Base-by-base conservation (phyloP, 1,140 invertebrate species). In the Spodoptera litura region DNA sequence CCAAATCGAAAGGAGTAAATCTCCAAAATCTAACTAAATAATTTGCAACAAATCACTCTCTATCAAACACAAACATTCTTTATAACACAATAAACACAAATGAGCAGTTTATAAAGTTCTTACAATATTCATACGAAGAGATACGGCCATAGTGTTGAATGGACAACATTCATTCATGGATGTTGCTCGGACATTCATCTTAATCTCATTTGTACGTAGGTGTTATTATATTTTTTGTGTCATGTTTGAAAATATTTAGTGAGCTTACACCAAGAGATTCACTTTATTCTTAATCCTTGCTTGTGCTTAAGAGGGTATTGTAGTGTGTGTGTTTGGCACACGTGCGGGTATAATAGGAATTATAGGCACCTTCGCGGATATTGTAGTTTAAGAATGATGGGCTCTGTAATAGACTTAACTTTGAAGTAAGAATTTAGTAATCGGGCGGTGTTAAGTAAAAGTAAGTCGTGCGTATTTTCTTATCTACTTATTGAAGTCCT, bases 61-160 rank as follows among this genome's bases (percentile, higher is more conserved):
- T 25, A 56, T 15, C 15, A 10, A 56, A 56, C 9, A 20, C 9
- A 15, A 44, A 64, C 3, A 31, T 31, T 31, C 58, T 61, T 6
- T 20, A 20, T 20, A 20, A 38, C 8, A n/a, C 6, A n/a, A 38
- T n/a, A 6, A 44, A 44, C 8, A 6, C 38, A 66, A 66, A 15
- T 66, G 62, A 66, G 62, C 62, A 66, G 15, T 64, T 9, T 4
- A 49, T 49, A 25, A n/a, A 51, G 15, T 64, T 66, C 62, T 9
- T 49, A 15, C 38, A 66, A 66, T 10, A 64, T 64, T 15, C 11
- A n/a, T 25, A 3, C 5, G 9, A 64, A 66, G 2, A 20, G 9
- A 44, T 44, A 49, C 11, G 25, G 3, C 12, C 11, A 10, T 4
- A 49, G 38, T 8, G 20, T 20, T 56, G n/a, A 25, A 66, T 25